Evolutionary conservation across 2,888 invertebrate genomes (phyloP).

Genomic region (Isoperla grammatica): DNA sequence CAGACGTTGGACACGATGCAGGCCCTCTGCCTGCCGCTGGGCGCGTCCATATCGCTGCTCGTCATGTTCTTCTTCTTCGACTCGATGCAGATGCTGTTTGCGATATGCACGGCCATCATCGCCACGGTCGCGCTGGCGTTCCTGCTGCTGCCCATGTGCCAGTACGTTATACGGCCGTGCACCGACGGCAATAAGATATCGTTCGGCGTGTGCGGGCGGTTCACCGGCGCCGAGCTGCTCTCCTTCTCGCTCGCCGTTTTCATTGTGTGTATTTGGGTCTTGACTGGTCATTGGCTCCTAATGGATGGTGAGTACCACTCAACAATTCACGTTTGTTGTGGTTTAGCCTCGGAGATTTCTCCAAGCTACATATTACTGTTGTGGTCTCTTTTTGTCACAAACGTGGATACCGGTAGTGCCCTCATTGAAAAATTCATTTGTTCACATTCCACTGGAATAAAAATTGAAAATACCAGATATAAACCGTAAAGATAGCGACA

Average conservation of each 20-base stretch:
- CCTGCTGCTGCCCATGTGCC: constrained; percentile 93
- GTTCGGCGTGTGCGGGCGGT: constrained; percentile 87
- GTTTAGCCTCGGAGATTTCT: too few species aligned
- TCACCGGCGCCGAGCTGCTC: constrained; percentile 89
- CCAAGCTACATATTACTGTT: too few species aligned
- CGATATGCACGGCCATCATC: constrained; percentile 95
- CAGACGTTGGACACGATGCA: constrained; percentile 97
- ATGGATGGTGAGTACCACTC: constrained; percentile 72
- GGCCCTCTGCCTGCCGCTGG: constrained; percentile 91
- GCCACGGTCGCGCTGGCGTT: constrained; percentile 96
- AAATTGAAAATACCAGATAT: too few species aligned
- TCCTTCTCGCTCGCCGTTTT: constrained; percentile 87
- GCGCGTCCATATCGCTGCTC: constrained; percentile 90
- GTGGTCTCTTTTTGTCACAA: too few species aligned
- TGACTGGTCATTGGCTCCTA: constrained; percentile 96
- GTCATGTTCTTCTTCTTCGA: constrained; percentile 99
- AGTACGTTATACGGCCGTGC: constrained; percentile 84
- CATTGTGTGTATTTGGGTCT: constrained; percentile 95
- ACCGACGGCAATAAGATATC: constrained; percentile 80
- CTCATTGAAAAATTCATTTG: too few species aligned
- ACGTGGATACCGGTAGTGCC: too few species aligned
- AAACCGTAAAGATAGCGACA: too few species aligned
- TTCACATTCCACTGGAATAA: too few species aligned
- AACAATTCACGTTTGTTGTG: not conserved
- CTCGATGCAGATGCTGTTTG: constrained; percentile 95